These are phyloP conservation scores for Platorchestia sp. DNA, from an alignment of 1,140 invertebrate species.

Conservation along the genomic window DNA sequence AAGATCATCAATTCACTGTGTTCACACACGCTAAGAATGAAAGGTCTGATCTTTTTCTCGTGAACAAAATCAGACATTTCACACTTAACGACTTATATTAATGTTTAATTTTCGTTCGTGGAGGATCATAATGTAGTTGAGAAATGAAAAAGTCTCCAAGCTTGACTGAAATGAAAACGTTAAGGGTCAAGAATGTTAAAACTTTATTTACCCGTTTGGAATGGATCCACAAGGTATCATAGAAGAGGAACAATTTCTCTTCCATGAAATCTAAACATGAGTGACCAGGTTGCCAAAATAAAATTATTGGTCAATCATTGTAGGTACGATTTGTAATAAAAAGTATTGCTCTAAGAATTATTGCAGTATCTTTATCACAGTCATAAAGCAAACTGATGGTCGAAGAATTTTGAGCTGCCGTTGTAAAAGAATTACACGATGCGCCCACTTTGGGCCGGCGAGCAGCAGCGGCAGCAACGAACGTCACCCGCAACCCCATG, in stretches of 20 bases:
- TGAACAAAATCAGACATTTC: too few relatives aligned
- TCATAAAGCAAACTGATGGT: not conserved
- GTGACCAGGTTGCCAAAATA: not conserved
- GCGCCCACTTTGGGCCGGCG: not conserved
- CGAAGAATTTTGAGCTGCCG: not conserved
- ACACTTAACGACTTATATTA: too few relatives aligned
- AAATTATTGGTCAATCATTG: not conserved
- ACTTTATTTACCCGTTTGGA: too few relatives aligned
- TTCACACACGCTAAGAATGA: too few relatives aligned
- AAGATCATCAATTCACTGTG: too few relatives aligned
- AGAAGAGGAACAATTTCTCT: not conserved
- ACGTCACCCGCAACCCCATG: not conserved
- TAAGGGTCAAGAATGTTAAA: too few relatives aligned
- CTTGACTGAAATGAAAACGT: too few relatives aligned
- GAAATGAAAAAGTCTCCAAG: too few relatives aligned
- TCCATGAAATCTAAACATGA: not conserved
- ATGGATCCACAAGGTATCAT: not conserved
- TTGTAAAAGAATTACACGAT: not conserved
- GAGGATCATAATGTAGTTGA: too few relatives aligned
- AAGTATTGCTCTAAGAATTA: not conserved
- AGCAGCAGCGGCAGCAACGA: constrained; percentile 4
- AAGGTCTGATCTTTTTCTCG: too few relatives aligned
- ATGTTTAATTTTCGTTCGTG: too few relatives aligned
- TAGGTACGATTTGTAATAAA: not conserved
- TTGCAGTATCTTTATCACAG: not conserved